Evolutionary conservation across 2,797 vertebrate genomes (phyloP), one percentile per base, ranked within the genome.

Genomic region (Pangasius mekongensis): DNA sequence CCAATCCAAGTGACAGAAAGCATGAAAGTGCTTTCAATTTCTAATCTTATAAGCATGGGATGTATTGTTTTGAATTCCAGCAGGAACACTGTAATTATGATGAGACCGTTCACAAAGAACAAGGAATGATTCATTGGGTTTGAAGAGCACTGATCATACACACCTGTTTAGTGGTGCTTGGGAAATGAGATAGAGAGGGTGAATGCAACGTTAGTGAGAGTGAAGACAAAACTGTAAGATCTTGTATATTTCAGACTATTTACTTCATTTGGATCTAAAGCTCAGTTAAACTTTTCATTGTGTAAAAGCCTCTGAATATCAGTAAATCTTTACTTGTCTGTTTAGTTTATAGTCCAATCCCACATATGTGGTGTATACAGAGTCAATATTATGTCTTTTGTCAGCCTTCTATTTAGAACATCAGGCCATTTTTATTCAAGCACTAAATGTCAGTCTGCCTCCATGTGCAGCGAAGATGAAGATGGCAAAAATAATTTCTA

Each of bases 231-330:
- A 64, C 8, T 66, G 14, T 0, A 83, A 30, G 27, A 30, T 64
- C 13, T 66, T 66, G 27, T 20, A 18, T 83, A 30, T 83, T 66
- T 83, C 3, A 83, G 10, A 81, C 30, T 52, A 5, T 74, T 74
- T 27, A 74, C 22, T 47, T 54, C 20, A 83, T n/a, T 67, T 88
- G 58, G 9, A 33, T 64, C 30, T 54, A 77, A n/a, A 39, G 27
- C 22, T 64, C 56, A 84, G 22, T 66, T 83, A 58, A 58, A 76
- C 67, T 49, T 18, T 60, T n/a, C 24, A 30, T 22, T 76, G 78
- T 58, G 78, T 73, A 80, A 74, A 83, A 86, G 85, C 36, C 39
- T 66, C 22, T 81, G 87, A 87, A 90, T 52, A 56, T 85, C 74
- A 74, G n/a, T 86, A 27, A 66, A 33, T 80, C 49, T 52, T 77